Base-by-base conservation (phyloP, 2,113 vertebrate genomes). In the Rhabdornis inornatus region DNA sequence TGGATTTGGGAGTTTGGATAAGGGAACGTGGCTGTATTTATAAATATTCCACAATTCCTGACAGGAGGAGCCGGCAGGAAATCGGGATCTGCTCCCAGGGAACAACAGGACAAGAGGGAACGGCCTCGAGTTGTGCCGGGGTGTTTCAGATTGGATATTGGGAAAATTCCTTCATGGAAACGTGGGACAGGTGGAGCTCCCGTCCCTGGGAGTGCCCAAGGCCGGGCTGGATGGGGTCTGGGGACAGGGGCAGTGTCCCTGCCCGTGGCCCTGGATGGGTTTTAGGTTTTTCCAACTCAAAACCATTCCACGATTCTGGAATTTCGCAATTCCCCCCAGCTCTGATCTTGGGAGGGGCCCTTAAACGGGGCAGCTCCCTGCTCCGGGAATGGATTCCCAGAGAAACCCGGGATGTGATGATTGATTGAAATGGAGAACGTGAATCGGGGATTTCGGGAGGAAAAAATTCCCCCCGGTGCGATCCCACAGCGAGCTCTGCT, bases 141-240 rank as follows among this genome's bases (percentile, higher is more conserved):
- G 13, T 15, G 35, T 25, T 17, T 44, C 6, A 7, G 23, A 7
- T 12, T 14, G 52, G 44, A 57, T 31, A 0, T 5, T 15, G 37
- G 52, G 56, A 2, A 3, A 15, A 31, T 5, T 25, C 3, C 3
- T 6, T 1, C 44, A 0, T 21, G 61, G 61, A 6, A 49, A 39
- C 44, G 20, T 16, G 53, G 64, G 17, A 8, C 11, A 12, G 37
- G 61, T 0, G 25, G 27, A 11, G n/a, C n/a, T 11, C 13, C 35
- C 23, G 4, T 3, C 28, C 44, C 49, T 33, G 81, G 56, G 1
- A 22, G 33, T 27, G 40, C 7, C 59, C 59, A 5, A 5, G 81
- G 22, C 25, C 37, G 2, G 66, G 53, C 2, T 31, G 37, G 35
- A 15, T 3, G 7, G 33, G 16, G 3, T 10, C 7, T 30, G 72